Percentiles rank a stretch among this genome's conserved stretches.
These are phyloP conservation scores for Anagrus nilaparvatae DNA, from an alignment of 1,140 invertebrate genomes.

Conservation along the genomic window DNA sequence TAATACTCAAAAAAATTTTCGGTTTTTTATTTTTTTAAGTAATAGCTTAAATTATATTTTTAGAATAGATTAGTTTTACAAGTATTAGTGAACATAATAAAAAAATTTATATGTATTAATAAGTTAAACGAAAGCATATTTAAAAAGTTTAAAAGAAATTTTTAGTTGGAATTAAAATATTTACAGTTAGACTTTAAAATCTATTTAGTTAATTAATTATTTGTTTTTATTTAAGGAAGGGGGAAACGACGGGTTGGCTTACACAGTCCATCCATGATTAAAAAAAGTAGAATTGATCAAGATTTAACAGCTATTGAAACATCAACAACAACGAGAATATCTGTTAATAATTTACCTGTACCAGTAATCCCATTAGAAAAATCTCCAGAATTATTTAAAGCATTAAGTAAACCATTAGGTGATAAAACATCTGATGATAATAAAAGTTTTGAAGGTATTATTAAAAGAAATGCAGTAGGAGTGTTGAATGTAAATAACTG, in stretches of 20 bases:
- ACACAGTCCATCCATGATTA: slow-evolving; percentile 16
- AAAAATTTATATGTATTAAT: no score
- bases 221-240: slow-evolving; percentile 24
- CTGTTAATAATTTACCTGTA: slow-evolving; percentile 21
- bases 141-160: no score
- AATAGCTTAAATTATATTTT: no score
- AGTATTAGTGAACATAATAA: no score
- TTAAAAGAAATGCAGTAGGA: neutral
- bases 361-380: slow-evolving; percentile 2
- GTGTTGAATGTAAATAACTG: neutral
- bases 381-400: slow-evolving; percentile 29
- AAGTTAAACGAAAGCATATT: no score
- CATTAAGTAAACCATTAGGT: slow-evolving; percentile 24
- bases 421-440: neutral
- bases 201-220: neutral
- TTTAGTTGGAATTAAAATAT: no score
- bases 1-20: no score
- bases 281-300: slow-evolving; percentile 29
- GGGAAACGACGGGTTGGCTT: slow-evolving; percentile 37
- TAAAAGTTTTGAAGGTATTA: neutral
- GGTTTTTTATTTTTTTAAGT: no score
- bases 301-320: slow-evolving; percentile 31
- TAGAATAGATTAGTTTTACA: no score
- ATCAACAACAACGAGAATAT: slow-evolving; percentile 30
- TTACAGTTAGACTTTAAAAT: no score